Base-by-base conservation (phyloP, 2,797 vertebrate species). In the Myripristis jacobus region DNA sequence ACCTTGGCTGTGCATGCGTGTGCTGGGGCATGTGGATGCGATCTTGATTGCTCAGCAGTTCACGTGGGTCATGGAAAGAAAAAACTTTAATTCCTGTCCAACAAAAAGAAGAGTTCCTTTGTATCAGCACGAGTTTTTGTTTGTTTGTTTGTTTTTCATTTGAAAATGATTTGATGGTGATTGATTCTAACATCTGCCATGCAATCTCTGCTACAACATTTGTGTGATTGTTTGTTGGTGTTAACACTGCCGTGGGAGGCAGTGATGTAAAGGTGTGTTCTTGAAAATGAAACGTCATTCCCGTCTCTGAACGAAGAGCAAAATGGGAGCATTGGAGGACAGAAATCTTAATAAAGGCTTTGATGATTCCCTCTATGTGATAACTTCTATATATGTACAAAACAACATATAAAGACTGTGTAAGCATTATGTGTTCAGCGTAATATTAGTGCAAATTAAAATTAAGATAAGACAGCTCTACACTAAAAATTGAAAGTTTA, bases 121-220 rank as follows among this genome's bases (percentile, higher is more conserved):
- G 79, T 79, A 81, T 90, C 86, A 83, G 78, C 85, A 84, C 55
- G 83, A 80, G 80, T 62, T 63, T 79, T 53, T 70, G 38, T 74
- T 81, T 80, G 70, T 71, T 60, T 34, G 50, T 72, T 70, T 75
- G 75, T 43, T 8, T 64, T 68, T 69, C n/a, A n/a, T n/a, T n/a
- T n/a, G n/a, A n/a, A n/a, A n/a, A n/a, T n/a, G n/a, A n/a, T n/a
- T n/a, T n/a, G n/a, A n/a, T n/a, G n/a, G 63, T 67, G 73, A 77
- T 38, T 13, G 59, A 62, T 63, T 78, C 62, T 61, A 86, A 79
- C 83, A 81, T 86, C 80, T 61, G 29, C 71, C 77, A 70, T 66
- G 68, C 56, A 10, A 59, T 47, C 22, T 57, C 19, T 48, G 15
- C 67, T 53, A 55, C 48, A n/a, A 73, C 81, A 74, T 76, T 72